A percentile compares a stretch with the other conserved stretches of the same genome.
phyloP scores from a whole-genome alignment of 37 sponge, comb jelly and placozoan species.

The Petrosia ficiformis region DNA sequence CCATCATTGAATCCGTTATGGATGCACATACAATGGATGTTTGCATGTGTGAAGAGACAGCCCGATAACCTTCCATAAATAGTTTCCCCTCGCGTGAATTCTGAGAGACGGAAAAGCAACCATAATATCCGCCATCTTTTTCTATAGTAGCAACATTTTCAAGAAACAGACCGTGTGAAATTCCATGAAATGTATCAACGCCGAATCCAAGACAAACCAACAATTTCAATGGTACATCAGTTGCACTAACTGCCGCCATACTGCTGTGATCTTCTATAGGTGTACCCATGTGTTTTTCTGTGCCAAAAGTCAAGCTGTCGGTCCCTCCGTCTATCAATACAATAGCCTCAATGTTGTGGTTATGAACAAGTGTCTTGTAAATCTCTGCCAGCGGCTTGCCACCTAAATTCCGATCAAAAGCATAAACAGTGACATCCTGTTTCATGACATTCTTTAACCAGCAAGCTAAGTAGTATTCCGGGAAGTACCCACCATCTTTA shows the following conservation, averaged over 20 bases:
- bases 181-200: conserved; percentile 77
- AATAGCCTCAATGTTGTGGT: conserved; percentile 58
- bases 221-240: conserved; percentile 35
- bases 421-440: conserved; percentile 36
- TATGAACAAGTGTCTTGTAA: conserved; percentile 43
- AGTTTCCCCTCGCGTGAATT: conserved; percentile 52
- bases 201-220: conserved; percentile 72
- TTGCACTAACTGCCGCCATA: conserved; percentile 46
- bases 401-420: conserved; percentile 49
- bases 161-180: conserved; percentile 70
- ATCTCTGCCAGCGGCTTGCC: conserved; percentile 34
- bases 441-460: conserved; percentile 43
- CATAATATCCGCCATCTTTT: conserved; percentile 42
- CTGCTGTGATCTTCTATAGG: conserved; percentile 69
- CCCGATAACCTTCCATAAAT: conserved; percentile 54
- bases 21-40: conserved; percentile 74
- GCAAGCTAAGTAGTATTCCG: conserved; percentile 53
- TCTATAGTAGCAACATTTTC: conserved; percentile 66
- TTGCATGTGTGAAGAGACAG: conserved; percentile 54
- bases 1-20: conserved; percentile 53
- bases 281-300: conserved; percentile 63
- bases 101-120: conserved; percentile 59
- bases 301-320: conserved; percentile 71
- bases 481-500: conserved; percentile 44
- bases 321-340: conserved; percentile 79